Evolutionary conservation across 2,113 vertebrate genomes (phyloP).

Genomic region (Rhabdornis inornatus): DNA sequence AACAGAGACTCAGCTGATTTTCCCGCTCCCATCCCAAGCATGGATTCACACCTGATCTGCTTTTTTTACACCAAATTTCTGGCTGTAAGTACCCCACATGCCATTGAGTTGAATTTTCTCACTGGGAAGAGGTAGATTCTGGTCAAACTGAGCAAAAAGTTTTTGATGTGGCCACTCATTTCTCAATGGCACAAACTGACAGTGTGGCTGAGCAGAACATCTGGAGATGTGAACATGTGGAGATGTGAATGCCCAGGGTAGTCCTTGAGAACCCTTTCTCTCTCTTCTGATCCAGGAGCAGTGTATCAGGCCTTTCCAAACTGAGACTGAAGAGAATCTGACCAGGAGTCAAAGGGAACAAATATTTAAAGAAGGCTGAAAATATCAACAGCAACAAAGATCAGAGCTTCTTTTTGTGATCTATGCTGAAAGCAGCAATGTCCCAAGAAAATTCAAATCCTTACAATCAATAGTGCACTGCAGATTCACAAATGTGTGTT

Average conservation of each 20-base stretch:
- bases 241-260: neutral
- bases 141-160: neutral
- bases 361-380: neutral
- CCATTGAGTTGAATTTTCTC: neutral
- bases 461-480: neutral
- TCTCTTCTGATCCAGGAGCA: neutral
- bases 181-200: neutral
- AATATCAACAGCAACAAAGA: fast-evolving
- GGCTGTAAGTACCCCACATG: neutral
- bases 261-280: neutral
- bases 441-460: neutral
- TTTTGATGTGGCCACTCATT: neutral
- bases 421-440: neutral
- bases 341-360: neutral
- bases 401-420: neutral
- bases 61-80: neutral
- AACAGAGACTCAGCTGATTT: neutral
- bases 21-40: neutral
- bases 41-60: neutral
- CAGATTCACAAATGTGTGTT: neutral
- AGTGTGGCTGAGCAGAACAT: neutral
- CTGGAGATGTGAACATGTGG: neutral
- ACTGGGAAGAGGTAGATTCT: neutral
- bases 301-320: neutral
- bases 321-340: neutral